Evolutionary conservation across 2,797 vertebrate species (phyloP), one percentile per base, ranked within the genome.

Genomic region (Neoniphon sammara): DNA sequence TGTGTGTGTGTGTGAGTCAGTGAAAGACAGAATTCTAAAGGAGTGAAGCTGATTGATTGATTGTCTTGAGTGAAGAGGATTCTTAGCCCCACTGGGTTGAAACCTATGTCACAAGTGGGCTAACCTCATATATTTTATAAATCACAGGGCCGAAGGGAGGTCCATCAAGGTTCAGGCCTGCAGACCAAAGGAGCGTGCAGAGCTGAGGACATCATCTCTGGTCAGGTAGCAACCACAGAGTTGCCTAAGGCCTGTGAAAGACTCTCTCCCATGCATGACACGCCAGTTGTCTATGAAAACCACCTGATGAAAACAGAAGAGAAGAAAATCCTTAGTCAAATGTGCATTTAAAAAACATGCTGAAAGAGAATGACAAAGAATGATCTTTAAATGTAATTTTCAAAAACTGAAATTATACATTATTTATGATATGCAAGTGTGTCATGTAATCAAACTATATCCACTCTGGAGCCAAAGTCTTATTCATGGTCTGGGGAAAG

Each of bases 171-270:
- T 31, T 88, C 90, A 98, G 47, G 93, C 95, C 73, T 93, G 93
- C 60, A 98, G 94, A 0, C 95, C 96, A 25, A 97, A 93, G 31
- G 93, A 57, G 18, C 96, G 96, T 2, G 96, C 96, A 0, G 91
- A 91, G 87, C 95, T 98, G 52, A 98, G 93, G 69, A 97, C 71
- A 0, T 99, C 97, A 0, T 98, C 97, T 75, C 96, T 93, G 0
- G 95, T 96, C 91, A 99, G 91, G 77, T 98, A 98, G 77, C 97
- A 98, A 27, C 97, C 98, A 0, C 97, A 98, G n/a, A 99, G 91
- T 81, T 96, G 95, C 61, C 97, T 93, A 75, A 94, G 90, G 2
- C 97, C 97, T 0, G 95, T 98, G 93, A 98, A 99, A 0, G 96
- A 95, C 39, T 98, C 97, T 64, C 97, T 93, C 2, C 97, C 97